These are phyloP conservation scores for Macaca fascicularis DNA, from an alignment of 2,113 vertebrate genomes.

Conservation along the genomic window T2T-MFA8v1.1 NC_088381.1:163935501-163936000, in stretches of 20 bases:
- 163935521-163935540: accelerated
- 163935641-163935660: accelerated
- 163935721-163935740: not conserved
- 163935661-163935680: accelerated
- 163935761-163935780: not conserved
- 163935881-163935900: not conserved
- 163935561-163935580: not conserved
- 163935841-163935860: not conserved
- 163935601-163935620: not conserved
- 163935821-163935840: not conserved
- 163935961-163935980: not conserved
- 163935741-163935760: not conserved
- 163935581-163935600: not conserved
- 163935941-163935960: slow-evolving; percentile 60
- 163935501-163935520: not conserved
- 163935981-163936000: not conserved
- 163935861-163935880: not conserved
- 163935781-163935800: not conserved
- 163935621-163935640: not conserved
- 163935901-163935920: slow-evolving; percentile 60
- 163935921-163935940: slow-evolving; percentile 42
- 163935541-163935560: not conserved
- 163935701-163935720: not conserved
- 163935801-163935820: accelerated
- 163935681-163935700: not conserved